Evolutionary conservation across 2,888 invertebrate genomes (phyloP).

Genomic region (Metallyticus violacea): DNA sequence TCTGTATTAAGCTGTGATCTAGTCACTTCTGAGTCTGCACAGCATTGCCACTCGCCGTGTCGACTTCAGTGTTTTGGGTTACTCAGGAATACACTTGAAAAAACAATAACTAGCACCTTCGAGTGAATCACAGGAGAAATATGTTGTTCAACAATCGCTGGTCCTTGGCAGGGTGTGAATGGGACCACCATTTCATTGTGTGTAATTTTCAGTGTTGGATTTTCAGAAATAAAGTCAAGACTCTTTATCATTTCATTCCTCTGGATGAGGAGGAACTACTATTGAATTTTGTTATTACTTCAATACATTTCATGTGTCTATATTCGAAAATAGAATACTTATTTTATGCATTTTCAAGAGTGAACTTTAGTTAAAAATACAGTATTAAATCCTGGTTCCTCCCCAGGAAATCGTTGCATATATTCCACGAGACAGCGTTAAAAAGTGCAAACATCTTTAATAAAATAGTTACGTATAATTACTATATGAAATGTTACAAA

Average conservation of each 20-base stretch:
- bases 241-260: background rate
- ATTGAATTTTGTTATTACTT: background rate
- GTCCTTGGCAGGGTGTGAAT: slow-evolving; percentile 30
- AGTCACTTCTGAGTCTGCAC: background rate
- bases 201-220: background rate
- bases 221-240: background rate
- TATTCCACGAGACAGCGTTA: background rate
- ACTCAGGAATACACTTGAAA: background rate
- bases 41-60: background rate
- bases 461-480: background rate
- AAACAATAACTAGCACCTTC: background rate
- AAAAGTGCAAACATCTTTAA: background rate
- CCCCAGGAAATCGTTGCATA: background rate
- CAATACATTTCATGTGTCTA: background rate
- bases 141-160: background rate
- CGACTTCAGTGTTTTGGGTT: background rate
- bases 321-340: background rate
- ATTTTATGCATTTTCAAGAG: background rate
- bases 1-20: background rate
- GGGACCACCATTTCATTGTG: slow-evolving; percentile 30
- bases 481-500: background rate
- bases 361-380: background rate
- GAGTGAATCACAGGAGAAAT: background rate
- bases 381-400: background rate
- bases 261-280: background rate